Conservation (phyloP, 2,888 invertebrate species). For the Nebria salina region DNA sequence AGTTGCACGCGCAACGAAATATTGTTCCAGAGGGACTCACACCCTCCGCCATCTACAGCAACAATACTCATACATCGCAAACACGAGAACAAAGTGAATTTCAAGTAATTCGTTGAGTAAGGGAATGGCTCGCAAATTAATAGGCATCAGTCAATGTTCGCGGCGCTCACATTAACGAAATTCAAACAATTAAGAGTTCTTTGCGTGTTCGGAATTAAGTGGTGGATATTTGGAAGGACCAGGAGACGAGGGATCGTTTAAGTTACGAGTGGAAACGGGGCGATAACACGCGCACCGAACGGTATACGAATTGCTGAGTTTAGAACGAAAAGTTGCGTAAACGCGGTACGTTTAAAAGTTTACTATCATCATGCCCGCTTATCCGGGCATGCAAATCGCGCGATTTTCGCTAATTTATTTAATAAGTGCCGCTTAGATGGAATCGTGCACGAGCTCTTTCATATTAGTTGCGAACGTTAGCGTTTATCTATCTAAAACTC, state of each 20-base stretch:
- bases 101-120: neutral
- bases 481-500: too few relatives aligned
- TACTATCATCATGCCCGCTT: neutral
- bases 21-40: slow-evolving; percentile 9
- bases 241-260: neutral
- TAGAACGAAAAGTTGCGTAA: slow-evolving; percentile 2
- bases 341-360: neutral
- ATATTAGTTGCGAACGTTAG: neutral
- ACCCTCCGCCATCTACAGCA: neutral
- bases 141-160: slow-evolving; percentile 25
- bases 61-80: neutral
- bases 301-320: slow-evolving; percentile 30
- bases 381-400: slow-evolving; percentile 34
- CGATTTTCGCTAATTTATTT: slow-evolving; percentile 40
- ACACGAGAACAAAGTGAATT: neutral
- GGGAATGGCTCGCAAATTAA: slow-evolving; percentile 22
- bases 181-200: slow-evolving; percentile 43
- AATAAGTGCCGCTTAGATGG: slow-evolving; percentile 39
- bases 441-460: slow-evolving; percentile 33
- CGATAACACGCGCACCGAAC: slow-evolving; percentile 30
- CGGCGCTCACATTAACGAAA: slow-evolving; percentile 28
- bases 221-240: neutral
- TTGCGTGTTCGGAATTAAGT: slow-evolving; percentile 44
- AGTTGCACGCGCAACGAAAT: slow-evolving; percentile 11
- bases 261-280: slow-evolving; percentile 18